These are phyloP conservation scores for Paedocypris micromegethes DNA, from an alignment of 2,797 vertebrate genomes.

Conservation along the genomic window DNA sequence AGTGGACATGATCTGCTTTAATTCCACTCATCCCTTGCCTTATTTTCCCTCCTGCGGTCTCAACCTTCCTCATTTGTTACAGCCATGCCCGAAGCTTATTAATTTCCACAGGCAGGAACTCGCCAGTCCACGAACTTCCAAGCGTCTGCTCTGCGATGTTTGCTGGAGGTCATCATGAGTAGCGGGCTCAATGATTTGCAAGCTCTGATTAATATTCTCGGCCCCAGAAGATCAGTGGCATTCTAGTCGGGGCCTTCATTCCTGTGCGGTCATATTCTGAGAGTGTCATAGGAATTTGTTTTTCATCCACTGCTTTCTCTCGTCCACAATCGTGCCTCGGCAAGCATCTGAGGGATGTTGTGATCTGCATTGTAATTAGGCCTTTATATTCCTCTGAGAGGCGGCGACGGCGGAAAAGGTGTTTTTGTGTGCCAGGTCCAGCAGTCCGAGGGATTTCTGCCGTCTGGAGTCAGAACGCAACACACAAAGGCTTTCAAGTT, in stretches of 20 bases:
- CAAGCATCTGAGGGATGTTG: constrained; percentile 77
- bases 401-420: constrained; percentile 33
- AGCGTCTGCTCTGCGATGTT: constrained; percentile 6
- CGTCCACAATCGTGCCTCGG: constrained; percentile 70
- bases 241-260: constrained; percentile 57
- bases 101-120: constrained; percentile 27
- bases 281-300: constrained; percentile 62
- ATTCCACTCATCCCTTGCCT: constrained; percentile 8
- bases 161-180: background rate
- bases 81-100: constrained; percentile 36
- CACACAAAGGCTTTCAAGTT: background rate
- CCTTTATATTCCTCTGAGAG: constrained; percentile 72
- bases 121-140: constrained; percentile 14
- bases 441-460: constrained; percentile 21
- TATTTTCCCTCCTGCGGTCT: constrained; percentile 1
- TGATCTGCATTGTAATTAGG: constrained; percentile 81
- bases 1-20: constrained; percentile 32
- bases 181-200: constrained; percentile 34
- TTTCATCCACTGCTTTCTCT: constrained; percentile 34
- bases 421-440: constrained; percentile 18
- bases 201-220: constrained; percentile 47
- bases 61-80: constrained; percentile 33
- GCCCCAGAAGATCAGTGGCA: constrained; percentile 44
- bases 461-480: constrained; percentile 3
- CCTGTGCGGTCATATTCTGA: constrained; percentile 76